Conservation (phyloP, 2,797 vertebrate genomes). For the Monodelphis domestica region DNA sequence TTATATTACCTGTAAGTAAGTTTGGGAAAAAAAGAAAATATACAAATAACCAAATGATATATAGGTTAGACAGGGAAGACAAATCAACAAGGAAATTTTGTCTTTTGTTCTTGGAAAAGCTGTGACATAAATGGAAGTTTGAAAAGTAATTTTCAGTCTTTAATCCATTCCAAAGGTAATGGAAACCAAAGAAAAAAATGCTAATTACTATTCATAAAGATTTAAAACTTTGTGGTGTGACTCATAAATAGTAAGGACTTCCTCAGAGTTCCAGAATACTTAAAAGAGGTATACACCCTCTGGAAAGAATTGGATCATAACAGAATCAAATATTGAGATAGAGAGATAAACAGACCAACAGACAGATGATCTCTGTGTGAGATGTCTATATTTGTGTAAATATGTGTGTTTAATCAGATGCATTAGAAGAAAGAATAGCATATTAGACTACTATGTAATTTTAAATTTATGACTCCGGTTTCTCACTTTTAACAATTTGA, state of each 20-base stretch:
- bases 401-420: not conserved
- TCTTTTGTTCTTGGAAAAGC: not conserved
- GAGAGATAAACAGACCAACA: too few species aligned
- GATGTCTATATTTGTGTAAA: too few species aligned
- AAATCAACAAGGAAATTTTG: slow-evolving; percentile 4
- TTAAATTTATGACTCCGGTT: slow-evolving; percentile 4
- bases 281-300: not conserved
- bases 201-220: not conserved
- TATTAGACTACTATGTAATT: not conserved
- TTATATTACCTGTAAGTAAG: not conserved
- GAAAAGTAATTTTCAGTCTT: not conserved
- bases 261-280: not conserved
- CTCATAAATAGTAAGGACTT: not conserved
- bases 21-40: slow-evolving; percentile 27
- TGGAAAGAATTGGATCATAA: not conserved
- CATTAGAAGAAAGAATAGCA: slow-evolving; percentile 26
- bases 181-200: not conserved
- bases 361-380: too few species aligned
- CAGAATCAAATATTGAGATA: not conserved
- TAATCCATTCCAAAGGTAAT: slow-evolving; percentile 13
- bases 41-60: slow-evolving; percentile 5
- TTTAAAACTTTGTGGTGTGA: not conserved
- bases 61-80: not conserved
- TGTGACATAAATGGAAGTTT: slow-evolving; percentile 34
- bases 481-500: slow-evolving; percentile 20